A percentile compares a stretch with the other conserved stretches of the same genome.
These are phyloP conservation scores for Ailurus styani DNA, from an alignment of 2,113 vertebrate species.

Conservation along the genomic window DNA sequence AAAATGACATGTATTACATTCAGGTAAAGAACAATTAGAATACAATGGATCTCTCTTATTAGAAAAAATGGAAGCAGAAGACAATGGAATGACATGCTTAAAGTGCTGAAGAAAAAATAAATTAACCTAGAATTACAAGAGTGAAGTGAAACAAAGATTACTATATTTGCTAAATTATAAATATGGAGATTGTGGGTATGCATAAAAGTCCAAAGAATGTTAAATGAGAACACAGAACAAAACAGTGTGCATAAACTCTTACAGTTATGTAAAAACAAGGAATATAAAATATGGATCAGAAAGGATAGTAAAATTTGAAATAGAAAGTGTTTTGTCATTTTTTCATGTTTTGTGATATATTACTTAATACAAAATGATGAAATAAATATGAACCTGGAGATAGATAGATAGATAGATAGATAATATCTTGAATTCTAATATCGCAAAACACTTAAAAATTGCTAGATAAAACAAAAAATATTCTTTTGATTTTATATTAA, in stretches of 20 bases:
- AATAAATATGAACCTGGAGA: background rate
- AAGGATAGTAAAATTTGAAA: background rate
- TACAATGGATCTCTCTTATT: background rate
- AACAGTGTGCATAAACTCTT: background rate
- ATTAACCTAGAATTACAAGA: background rate
- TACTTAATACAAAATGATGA: conserved; percentile 3
- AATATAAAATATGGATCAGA: background rate
- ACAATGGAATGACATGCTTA: background rate
- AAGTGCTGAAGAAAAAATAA: background rate
- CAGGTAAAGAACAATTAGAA: background rate
- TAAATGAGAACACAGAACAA: background rate
- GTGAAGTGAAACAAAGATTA: background rate
- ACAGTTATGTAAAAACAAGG: background rate
- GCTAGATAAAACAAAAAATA: background rate
- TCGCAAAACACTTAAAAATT: background rate
- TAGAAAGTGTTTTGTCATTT: background rate
- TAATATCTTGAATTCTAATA: background rate
- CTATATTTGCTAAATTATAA: background rate
- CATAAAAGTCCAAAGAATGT: background rate
- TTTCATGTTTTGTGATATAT: background rate
- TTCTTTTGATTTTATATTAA: background rate
- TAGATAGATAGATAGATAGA: background rate
- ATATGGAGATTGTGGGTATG: background rate
- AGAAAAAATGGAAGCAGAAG: background rate
- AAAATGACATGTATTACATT: background rate